A percentile compares a stretch with the other conserved stretches of the same genome.
phyloP scores from a whole-genome alignment of 2,888 invertebrate species.

The Thyatira batis region DNA sequence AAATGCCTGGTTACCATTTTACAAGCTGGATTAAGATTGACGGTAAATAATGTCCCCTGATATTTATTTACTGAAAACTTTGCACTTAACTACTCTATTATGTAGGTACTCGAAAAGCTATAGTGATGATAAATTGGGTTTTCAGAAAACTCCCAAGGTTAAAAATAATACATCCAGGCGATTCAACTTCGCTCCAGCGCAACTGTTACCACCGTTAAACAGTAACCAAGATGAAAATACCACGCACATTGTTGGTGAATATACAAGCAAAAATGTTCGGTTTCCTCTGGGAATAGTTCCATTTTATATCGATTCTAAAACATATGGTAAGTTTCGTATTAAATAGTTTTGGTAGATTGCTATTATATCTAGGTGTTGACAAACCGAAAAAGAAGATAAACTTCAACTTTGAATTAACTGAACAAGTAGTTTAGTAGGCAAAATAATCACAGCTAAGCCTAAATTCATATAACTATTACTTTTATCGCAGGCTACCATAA shows the following conservation, averaged over 20 bases:
- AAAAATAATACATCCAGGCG: constrained; percentile 36
- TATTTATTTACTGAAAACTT: too few species aligned
- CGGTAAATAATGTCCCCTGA: too few species aligned
- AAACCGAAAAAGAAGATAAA: not conserved
- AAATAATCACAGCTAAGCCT: too few species aligned
- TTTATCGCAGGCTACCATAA: too few species aligned
- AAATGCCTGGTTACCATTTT: too few species aligned
- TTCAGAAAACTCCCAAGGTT: not conserved
- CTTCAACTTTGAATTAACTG: not conserved
- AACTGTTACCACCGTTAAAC: constrained; percentile 28
- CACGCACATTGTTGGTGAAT: constrained; percentile 6
- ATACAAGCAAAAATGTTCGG: constrained; percentile 40
- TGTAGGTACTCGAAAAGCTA: not conserved
- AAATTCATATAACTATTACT: too few species aligned
- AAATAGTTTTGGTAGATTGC: not conserved
- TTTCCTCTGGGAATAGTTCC: constrained; percentile 67
- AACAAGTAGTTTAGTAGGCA: too few species aligned
- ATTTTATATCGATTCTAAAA: constrained; percentile 65
- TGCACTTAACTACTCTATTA: not conserved
- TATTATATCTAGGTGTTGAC: not conserved
- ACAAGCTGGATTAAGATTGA: too few species aligned
- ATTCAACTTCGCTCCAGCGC: constrained; percentile 54
- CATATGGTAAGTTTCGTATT: constrained; percentile 52
- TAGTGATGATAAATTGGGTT: not conserved
- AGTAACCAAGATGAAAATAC: not conserved